Conservation (phyloP, 2,797 vertebrate genomes). For the Pristis pectinata region DNA sequence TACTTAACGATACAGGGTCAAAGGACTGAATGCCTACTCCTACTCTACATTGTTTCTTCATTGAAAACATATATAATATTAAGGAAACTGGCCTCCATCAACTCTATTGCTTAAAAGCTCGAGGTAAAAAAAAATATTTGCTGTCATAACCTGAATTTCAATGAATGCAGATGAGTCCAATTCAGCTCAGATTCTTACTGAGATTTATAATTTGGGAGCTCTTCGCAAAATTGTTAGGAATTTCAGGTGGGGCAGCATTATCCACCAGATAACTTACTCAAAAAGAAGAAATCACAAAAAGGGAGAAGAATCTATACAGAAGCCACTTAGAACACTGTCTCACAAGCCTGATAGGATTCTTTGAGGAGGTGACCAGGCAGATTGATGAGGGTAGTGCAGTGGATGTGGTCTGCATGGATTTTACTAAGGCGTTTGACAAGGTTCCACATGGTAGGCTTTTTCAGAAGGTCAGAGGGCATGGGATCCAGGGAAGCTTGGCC, state of each 20-base stretch:
- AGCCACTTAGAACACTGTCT: background rate
- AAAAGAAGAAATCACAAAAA: background rate
- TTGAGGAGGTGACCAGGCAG: no score
- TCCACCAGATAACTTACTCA: background rate
- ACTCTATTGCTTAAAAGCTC: background rate
- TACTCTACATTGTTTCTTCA: background rate
- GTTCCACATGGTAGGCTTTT: no score
- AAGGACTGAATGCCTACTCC: no score
- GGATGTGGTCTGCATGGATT: no score
- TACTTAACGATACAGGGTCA: no score
- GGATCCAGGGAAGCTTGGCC: no score
- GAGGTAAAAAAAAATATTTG: background rate
- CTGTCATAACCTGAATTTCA: background rate
- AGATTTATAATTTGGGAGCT: background rate
- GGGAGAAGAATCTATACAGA: background rate
- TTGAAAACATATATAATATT: constrained; percentile 3
- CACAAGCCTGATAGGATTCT: no score
- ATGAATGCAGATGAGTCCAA: background rate
- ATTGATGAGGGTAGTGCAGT: no score
- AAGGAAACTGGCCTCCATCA: background rate
- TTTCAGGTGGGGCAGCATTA: background rate
- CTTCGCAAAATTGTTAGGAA: background rate
- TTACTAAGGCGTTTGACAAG: no score
- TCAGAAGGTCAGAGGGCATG: no score
- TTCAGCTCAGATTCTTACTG: background rate